Base-by-base conservation (phyloP, 2,888 invertebrate genomes). In the Diaperis boleti region DNA sequence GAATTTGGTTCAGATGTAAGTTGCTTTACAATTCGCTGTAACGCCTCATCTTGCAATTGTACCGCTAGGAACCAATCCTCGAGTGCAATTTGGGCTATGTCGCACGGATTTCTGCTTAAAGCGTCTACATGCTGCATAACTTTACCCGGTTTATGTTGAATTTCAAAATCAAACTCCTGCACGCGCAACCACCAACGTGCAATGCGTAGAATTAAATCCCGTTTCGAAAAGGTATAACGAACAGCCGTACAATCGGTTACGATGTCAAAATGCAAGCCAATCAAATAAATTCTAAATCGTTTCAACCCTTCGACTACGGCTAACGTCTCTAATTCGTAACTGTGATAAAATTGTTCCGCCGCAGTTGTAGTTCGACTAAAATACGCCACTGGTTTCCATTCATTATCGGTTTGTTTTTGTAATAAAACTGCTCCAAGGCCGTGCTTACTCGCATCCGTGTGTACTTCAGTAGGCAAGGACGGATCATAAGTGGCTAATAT, bases 41-140 rank as follows among this genome's bases (percentile, higher is more conserved):
- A 55, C 22, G 55, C 22, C 47, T 59, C 57, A 8, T 70, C 70
- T 44, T 71, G 69, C 11, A 70, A 22, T 52, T 73, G 72, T 1
- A 72, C 50, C 0, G 67, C 64, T 18, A 67, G 20, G 41, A 71
- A 67, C 69, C 73, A 73, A 45, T 73, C 72, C 8, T 35, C 66
- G 8, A 7, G 6, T 59, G 37, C 10, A 6, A 6, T 37, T 3
- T 31, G 14, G 13, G 6, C 1, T 2, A 37, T 14, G 14, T 41
- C 52, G 8, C 57, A n/a, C 13, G 62, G 59, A 31, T 65, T 65
- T 15, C 71, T 31, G 11, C 72, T 68, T 4, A 74, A 22, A 0
- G 72, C 67, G 45, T 72, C 73, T 4, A 68, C 75, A 65, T 76
- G 76, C 2, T 50, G 37, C 74, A 75, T 76, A 33, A 59, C 59